Evolutionary conservation across 1,140 invertebrate genomes (phyloP), one percentile per base, ranked within the genome.

Genomic region (Ips typographus): DNA sequence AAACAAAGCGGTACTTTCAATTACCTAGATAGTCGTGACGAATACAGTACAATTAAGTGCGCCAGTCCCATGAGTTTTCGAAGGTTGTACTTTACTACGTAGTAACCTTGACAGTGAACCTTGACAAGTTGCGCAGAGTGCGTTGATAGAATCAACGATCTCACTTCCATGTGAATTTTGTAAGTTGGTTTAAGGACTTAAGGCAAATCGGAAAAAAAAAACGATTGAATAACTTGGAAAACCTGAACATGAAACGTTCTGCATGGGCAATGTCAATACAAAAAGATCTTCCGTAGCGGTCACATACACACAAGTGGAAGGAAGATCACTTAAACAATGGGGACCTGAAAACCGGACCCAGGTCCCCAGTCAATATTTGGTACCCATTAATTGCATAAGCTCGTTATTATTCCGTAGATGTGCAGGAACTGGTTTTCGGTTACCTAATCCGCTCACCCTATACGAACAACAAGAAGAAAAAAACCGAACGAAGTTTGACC

Each of bases 41-140:
- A 55, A 40, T 59, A n/a, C 40, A 42, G 38, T 59, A 59, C 40
- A 40, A 40, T 59, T 59, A 61, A 43, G 59, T 47, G 43, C 43
- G 59, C 42, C 42, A 47, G 36, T 61, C 41, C 8, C 41, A 37
- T 61, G 43, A 61, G 44, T 44, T 49, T 47, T 47, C 40, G 42
- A 61, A 61, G 59, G 41, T 38, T 61, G 43, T 8, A 37, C 36
- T 44, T 36, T 61, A 47, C 59, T 61, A 61, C 59, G 59, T 61
- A 61, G 59, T 61, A 61, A 61, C 59, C 59, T 61, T 61, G 59
- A 47, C 59, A 61, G 40, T 61, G 58, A 52, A 61, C 40, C 40
- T 41, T 58, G 43, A 40, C 22, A 55, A 49, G 7, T 49, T 49
- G 44, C 7, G 22, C 44, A 49, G 44, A 8, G 6, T 49, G 44